Evolutionary conservation across 2,113 vertebrate species (phyloP), one percentile per base, ranked within the genome.

Genomic region (Sylvilagus bachmani): DNA sequence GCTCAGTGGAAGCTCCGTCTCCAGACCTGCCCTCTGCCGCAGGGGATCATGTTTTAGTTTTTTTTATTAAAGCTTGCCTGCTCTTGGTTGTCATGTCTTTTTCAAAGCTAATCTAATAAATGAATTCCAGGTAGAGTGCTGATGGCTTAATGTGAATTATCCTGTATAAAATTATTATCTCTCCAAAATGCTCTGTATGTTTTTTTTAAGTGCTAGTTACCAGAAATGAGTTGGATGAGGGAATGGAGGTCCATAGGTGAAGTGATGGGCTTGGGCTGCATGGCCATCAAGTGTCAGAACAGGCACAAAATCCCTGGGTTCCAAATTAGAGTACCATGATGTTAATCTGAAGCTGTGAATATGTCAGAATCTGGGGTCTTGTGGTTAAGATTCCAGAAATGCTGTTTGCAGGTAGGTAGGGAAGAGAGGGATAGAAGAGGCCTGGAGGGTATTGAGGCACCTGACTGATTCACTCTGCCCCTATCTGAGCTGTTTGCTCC

Each of bases 41-140:
- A 71, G 87, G n/a, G 22, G 74, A 2, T 2, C 19, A 14, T 33
- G 36, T 62, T 51, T 86, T 62, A n/a, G 29, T 38, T 53, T 93
- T 96, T 92, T 93, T 62, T 38, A 74, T 53, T 67, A 90, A 92
- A 96, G 81, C 38, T n/a, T 81, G 24, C 11, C 67, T 14, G 12
- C 66, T 80, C n/a, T 80, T 75, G 24, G 31, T 84, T 89, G 62
- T 22, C 77, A 31, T 53, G 51, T 82, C 74, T 70, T 88, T 91
- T 73, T 71, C 90, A 93, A 84, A 85, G n/a, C 19, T 49, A 90
- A 82, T 69, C 25, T 64, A 81, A 38, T 93, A 84, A 91, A 61
- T 93, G 51, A 86, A 95, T 88, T 93, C 58, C 61, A 90, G 61
- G 67, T 88, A 33, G 69, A 78, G 49, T 36, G 25, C 29, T 58